phyloP scores from a whole-genome alignment of 2,113 vertebrate genomes.

The Carlito syrichta region DNA sequence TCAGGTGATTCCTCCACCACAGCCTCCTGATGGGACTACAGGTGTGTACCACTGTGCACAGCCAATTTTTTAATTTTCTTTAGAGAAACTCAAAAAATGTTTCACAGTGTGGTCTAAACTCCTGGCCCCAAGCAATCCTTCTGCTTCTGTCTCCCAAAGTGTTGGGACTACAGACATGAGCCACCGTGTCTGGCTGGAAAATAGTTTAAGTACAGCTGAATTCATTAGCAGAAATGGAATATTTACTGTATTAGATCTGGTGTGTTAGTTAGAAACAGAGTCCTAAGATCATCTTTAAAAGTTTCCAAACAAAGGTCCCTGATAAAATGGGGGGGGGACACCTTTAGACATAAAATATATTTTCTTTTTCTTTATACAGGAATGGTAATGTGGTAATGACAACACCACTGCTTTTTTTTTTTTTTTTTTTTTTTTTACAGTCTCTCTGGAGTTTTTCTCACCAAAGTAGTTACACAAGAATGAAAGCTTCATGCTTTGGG shows the following conservation, averaged over 20 bases:
- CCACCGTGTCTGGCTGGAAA: too few species aligned
- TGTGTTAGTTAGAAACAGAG: neutral
- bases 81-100: too few species aligned
- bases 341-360: neutral
- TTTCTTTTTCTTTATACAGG: neutral
- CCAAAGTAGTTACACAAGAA: neutral
- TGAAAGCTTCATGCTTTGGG: slow-evolving; percentile 6
- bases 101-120: too few species aligned
- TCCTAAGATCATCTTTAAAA: slow-evolving; percentile 1
- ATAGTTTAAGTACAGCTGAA: neutral
- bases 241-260: neutral
- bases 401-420: slow-evolving; percentile 13
- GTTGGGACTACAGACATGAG: too few species aligned
- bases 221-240: neutral
- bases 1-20: too few species aligned
- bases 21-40: too few species aligned
- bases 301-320: slow-evolving; percentile 11
- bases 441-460: slow-evolving; percentile 54
- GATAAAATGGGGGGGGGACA: neutral
- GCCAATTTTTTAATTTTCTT: too few species aligned
- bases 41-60: too few species aligned
- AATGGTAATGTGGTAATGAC: slow-evolving; percentile 24
- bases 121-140: too few species aligned
- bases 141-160: too few species aligned
- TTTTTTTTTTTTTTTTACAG: slow-evolving; percentile 42